Conservation (phyloP, 2,797 vertebrate species). For the Chaetophractus vellerosus region DNA sequence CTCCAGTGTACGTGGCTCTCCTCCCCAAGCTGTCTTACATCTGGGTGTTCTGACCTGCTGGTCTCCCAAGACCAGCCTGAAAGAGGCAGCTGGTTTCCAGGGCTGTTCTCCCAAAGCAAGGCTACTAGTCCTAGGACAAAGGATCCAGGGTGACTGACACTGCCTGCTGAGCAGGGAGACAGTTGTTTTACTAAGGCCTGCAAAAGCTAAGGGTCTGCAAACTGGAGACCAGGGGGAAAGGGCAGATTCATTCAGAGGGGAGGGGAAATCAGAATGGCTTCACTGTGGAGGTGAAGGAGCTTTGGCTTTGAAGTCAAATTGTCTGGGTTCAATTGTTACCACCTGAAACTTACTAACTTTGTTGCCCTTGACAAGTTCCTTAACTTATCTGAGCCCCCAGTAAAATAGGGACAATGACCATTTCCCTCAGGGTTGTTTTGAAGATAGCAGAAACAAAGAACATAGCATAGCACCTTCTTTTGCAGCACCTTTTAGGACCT, state of each 20-base stretch:
- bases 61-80: neutral
- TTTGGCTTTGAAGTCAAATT: neutral
- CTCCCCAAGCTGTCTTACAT: neutral
- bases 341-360: neutral
- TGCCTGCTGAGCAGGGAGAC: neutral
- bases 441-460: neutral
- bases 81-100: neutral
- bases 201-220: neutral
- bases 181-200: neutral
- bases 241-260: neutral
- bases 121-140: neutral
- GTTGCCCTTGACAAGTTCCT: neutral
- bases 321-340: neutral
- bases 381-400: neutral
- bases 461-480: neutral
- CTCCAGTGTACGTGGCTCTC: neutral
- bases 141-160: neutral
- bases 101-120: neutral
- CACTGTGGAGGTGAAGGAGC: neutral
- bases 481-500: neutral
- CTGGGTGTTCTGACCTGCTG: neutral
- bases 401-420: neutral
- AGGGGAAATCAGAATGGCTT: neutral
- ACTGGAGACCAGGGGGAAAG: neutral
- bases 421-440: neutral